Evolutionary conservation across 2,113 vertebrate genomes (phyloP), one percentile per base, ranked within the genome.

Genomic region (Grantiella picta): DNA sequence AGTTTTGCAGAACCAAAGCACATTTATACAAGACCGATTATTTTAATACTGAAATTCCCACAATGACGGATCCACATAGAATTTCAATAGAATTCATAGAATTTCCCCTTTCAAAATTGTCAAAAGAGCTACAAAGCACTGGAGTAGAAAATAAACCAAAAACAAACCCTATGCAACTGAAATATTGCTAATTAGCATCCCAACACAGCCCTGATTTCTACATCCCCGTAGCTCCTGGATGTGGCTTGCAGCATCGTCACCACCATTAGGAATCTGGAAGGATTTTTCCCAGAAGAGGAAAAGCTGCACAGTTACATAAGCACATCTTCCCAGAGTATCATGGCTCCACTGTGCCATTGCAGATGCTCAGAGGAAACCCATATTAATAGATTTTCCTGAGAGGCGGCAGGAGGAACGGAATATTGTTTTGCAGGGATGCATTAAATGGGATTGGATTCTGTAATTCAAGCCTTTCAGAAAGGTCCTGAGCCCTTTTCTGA

Each of bases 261-360:
- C 16, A 0, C 15, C 36, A 4, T 19, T 10, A 4, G 1, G 2
- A 28, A 20, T 14, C 56, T 38, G 49, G 15, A 36, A 71, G 64
- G 44, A 16, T 71, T 85, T 90, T 89, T 68, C 77, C 82, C 60
- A 21, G 68, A 33, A 24, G 49, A 60, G 23, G 57, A 29, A 19
- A 64, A 73, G 44, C 88, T 64, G 86, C 52, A 42, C 64, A 76
- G 85, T 92, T 96, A 90, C 9, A 71, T 93, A 95, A 93, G 68
- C 57, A 10, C 23, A 1, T 10, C 85, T 60, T 78, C 31, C 60
- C 72, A 8, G 77, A 4, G 45, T 25, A 20, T 13, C 64, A 21
- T 27, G 77, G 80, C 71, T 92, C 33, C 61, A 7, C 31, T 25
- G 86, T 83, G 95, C 86, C 88, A 79, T 6, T 96, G 94, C 93